Evolutionary conservation across 2,797 vertebrate species (phyloP).

Genomic region (Malacoraja senta): DNA sequence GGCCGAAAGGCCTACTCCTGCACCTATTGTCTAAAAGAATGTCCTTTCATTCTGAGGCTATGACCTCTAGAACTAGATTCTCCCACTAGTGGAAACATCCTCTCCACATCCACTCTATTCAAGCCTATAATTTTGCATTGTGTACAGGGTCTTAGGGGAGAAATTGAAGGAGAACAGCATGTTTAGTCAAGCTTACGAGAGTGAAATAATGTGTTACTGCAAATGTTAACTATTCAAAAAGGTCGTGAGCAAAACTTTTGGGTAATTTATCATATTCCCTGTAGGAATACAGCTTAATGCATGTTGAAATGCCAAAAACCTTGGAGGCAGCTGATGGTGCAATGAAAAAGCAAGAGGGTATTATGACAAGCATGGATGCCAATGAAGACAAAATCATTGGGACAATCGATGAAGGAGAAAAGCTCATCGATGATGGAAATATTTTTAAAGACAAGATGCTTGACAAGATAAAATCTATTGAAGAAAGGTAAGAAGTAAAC

Average conservation of each 20-base stretch:
- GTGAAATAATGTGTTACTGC: neutral
- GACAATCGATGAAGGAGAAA: slow-evolving; percentile 63
- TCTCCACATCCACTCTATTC: no score
- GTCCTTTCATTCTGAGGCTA: no score
- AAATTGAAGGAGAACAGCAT: neutral
- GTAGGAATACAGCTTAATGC: slow-evolving; percentile 86
- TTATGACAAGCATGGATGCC: slow-evolving; percentile 72
- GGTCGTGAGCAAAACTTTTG: neutral
- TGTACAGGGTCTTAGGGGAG: no score
- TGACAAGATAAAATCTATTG: slow-evolving; percentile 72
- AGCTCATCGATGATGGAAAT: slow-evolving; percentile 71
- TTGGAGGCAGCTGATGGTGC: slow-evolving; percentile 75
- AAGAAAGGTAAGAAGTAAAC: slow-evolving; percentile 65
- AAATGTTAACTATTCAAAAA: slow-evolving; percentile 14
- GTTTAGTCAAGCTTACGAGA: neutral
- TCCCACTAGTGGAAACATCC: no score
- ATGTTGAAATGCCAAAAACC: slow-evolving; percentile 72
- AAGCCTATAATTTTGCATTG: neutral
- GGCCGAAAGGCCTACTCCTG: no score
- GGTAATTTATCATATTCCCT: slow-evolving; percentile 11
- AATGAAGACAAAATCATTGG: slow-evolving; percentile 78
- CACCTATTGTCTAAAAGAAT: no score
- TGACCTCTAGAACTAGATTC: no score
- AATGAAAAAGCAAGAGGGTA: slow-evolving; percentile 83
- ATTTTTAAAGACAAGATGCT: slow-evolving; percentile 73